phyloP scores from a whole-genome alignment of 2,888 invertebrate species.

The Fragum sueziense region DNA sequence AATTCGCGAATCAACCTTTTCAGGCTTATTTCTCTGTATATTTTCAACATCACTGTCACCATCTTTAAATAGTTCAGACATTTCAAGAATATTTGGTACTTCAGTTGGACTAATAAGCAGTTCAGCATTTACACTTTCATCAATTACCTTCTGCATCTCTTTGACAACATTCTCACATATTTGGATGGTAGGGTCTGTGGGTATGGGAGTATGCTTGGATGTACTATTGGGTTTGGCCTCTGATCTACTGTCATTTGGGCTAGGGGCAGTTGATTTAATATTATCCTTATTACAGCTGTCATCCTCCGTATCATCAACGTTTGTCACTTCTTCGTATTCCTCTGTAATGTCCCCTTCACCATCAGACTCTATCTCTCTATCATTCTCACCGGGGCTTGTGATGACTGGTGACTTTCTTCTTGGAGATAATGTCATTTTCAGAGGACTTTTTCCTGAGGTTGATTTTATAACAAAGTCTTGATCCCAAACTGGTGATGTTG shows the following conservation, averaged over 20 bases:
- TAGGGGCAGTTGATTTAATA: neutral
- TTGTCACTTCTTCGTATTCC: conserved; percentile 50
- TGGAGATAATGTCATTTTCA: conserved; percentile 59
- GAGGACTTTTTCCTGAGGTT: conserved; percentile 42
- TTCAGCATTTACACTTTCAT: neutral
- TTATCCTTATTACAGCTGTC: neutral
- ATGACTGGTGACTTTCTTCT: conserved; percentile 46
- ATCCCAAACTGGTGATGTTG: conserved; percentile 42
- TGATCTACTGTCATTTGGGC: neutral
- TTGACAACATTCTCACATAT: neutral
- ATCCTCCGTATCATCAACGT: neutral
- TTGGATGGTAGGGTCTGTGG: no score
- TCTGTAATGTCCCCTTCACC: conserved; percentile 43
- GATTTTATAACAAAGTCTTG: conserved; percentile 59
- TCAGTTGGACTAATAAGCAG: conserved; percentile 28
- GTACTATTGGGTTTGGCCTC: neutral
- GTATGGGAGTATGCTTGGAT: no score
- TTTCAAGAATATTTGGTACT: conserved; percentile 33
- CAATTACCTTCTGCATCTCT: neutral
- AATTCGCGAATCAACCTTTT: neutral
- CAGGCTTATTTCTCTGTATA: neutral
- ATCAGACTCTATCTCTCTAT: conserved; percentile 50
- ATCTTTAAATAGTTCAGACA: conserved; percentile 6
- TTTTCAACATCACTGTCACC: neutral
- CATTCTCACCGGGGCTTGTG: conserved; percentile 27